These are phyloP conservation scores for Desmodus rotundus DNA, from an alignment of 2,113 vertebrate species.

Conservation along the genomic window DNA sequence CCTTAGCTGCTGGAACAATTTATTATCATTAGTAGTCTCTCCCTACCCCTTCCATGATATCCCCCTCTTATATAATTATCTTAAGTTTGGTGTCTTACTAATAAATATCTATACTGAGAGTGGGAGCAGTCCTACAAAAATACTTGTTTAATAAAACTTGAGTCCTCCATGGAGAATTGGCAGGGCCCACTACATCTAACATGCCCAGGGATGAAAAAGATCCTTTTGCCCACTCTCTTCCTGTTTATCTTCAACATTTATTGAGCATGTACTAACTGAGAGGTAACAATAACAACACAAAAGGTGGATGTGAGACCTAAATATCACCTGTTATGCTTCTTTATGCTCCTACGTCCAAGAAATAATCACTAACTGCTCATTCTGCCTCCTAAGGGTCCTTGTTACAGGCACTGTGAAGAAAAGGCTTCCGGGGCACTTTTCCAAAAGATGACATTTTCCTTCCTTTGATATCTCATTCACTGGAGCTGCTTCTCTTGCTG, in stretches of 20 bases:
- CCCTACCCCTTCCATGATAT: background rate
- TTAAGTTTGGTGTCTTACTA: background rate
- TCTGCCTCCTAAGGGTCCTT: background rate
- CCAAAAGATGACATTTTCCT: background rate
- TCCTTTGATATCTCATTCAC: rapidly evolving
- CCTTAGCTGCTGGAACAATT: background rate
- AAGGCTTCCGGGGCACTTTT: background rate
- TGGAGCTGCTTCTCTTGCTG: background rate
- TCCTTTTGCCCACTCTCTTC: background rate
- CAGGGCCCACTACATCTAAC: background rate
- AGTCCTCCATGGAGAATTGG: background rate
- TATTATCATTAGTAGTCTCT: background rate
- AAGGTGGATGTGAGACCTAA: background rate
- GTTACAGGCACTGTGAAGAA: background rate
- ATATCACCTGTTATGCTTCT: background rate
- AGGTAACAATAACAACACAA: background rate
- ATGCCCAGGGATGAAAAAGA: background rate
- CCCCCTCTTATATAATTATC: background rate
- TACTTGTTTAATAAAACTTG: background rate
- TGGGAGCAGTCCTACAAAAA: background rate
- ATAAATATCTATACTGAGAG: background rate
- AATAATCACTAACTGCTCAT: background rate
- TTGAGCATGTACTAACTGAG: background rate
- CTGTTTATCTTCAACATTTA: background rate
- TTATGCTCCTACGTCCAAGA: background rate